Evolutionary conservation across 2,797 vertebrate species (phyloP), one percentile per base, ranked within the genome.

Genomic region (Percopsis omiscomaycus): DNA sequence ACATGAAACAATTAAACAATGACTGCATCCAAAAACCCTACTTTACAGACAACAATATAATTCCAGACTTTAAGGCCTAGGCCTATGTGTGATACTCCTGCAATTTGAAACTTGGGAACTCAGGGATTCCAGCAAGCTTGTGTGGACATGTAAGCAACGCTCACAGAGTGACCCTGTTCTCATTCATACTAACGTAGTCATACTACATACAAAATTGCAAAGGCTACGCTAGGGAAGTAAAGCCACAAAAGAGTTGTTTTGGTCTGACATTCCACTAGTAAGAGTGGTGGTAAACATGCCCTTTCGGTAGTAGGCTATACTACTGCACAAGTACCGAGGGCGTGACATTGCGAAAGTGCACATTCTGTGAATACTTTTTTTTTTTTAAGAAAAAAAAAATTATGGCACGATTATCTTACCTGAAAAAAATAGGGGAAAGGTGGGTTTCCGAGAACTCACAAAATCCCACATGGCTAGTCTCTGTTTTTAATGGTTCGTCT

Each of bases 241-340:
- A 22, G 10, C 46, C 46, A 48, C 28, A 3, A 30, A 2, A 27
- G 4, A 52, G 13, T 12, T 68, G 69, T 64, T 73, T 29, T 0
- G 8, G 12, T 27, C 11, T 51, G 2, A n/a, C 65, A 64, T 74
- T 78, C 44, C 59, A 59, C 14, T 2, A 46, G 12, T 2, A 2
- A 13, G 1, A 2, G 48, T 65, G 49, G 5, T 4, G 47, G 49
- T 37, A 37, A 5, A 37, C 8, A 37, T 5, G n/a, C 32, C 32
- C 32, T 37, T 37, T 37, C 32, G 27, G 10, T 22, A 28, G 52
- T 3, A n/a, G 46, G 11, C 9, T 22, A 30, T 61, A 44, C 64
- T 13, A 58, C 14, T 22, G 29, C 5, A 1, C 6, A 55, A 59
- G 1, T 2, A 8, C 29, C 50, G 15, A 16, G 55, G 22, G 54